phyloP scores from a whole-genome alignment of 2,797 vertebrate species.

The Myripristis murdjan region DNA sequence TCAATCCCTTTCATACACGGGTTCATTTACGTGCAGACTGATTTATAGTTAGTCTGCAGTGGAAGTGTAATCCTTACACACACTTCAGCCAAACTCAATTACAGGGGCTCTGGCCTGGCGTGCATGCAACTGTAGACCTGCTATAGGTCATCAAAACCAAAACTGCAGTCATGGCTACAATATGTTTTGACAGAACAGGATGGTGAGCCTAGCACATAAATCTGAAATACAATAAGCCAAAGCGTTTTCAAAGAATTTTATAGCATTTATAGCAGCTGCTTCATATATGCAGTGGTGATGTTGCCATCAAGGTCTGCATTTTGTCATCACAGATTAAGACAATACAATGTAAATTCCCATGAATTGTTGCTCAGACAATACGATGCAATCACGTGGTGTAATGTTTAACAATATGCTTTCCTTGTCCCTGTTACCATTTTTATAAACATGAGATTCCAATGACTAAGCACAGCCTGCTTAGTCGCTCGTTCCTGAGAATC shows the following conservation, averaged over 20 bases:
- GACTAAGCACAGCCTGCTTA: conserved; percentile 20
- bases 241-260: background rate
- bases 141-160: conserved; percentile 32
- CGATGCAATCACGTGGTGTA: conserved; percentile 1
- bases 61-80: conserved; percentile 37
- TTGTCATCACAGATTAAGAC: conserved; percentile 5
- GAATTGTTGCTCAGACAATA: conserved; percentile 9
- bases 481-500: conserved; percentile 9
- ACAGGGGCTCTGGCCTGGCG: conserved; percentile 22
- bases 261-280: conserved; percentile 9
- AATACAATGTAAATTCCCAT: conserved; percentile 11
- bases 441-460: conserved; percentile 29
- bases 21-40: conserved; percentile 16
- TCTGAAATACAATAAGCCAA: conserved; percentile 6
- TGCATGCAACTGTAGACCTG: conserved; percentile 21
- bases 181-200: conserved; percentile 27
- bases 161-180: conserved; percentile 27
- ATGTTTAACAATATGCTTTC: conserved; percentile 19
- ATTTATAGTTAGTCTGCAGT: conserved; percentile 38
- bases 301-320: background rate
- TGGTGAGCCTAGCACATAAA: background rate
- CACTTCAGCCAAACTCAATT: conserved; percentile 48
- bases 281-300: background rate
- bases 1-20: conserved; percentile 6
- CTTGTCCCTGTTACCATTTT: conserved; percentile 15